These are phyloP conservation scores for Samia ricini DNA, from an alignment of 1,140 invertebrate genomes.

Conservation along the genomic window DNA sequence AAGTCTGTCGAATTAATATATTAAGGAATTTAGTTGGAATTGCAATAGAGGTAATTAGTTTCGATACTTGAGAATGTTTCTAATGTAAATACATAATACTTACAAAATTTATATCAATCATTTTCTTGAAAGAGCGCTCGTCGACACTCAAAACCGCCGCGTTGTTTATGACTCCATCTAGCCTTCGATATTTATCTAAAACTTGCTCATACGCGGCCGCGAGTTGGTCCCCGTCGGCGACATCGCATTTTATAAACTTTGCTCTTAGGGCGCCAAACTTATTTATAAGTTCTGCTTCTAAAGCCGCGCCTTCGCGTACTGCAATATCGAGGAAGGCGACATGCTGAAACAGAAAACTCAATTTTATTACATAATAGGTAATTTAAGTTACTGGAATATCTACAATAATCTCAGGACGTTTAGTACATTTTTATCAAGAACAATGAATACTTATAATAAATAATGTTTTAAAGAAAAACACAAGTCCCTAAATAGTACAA, in stretches of 20 bases:
- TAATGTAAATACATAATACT: conserved; percentile 27
- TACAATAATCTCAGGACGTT: too few relatives aligned
- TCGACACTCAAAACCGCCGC: conserved; percentile 73
- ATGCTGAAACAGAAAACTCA: conserved; percentile 45
- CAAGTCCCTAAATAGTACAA: too few relatives aligned
- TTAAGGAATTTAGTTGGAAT: too few relatives aligned
- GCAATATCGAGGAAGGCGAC: conserved; percentile 61
- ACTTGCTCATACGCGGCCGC: conserved; percentile 80
- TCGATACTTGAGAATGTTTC: neutral
- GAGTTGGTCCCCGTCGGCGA: conserved; percentile 81
- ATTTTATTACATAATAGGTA: neutral
- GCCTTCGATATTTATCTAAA: conserved; percentile 77
- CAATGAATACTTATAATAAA: too few relatives aligned
- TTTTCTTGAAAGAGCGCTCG: conserved; percentile 43
- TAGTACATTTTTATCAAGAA: too few relatives aligned
- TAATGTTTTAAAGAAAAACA: too few relatives aligned
- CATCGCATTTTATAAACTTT: conserved; percentile 81
- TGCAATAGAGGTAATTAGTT: too few relatives aligned
- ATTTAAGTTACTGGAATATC: neutral
- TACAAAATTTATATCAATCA: conserved; percentile 70
- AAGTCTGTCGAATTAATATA: too few relatives aligned
- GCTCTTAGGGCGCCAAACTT: conserved; percentile 61
- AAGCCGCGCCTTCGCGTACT: conserved; percentile 45
- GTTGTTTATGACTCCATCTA: conserved; percentile 84
- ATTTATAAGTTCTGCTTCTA: conserved; percentile 50